phyloP scores from a whole-genome alignment of 2,113 vertebrate genomes.

The Lichenostomus cassidix region DNA sequence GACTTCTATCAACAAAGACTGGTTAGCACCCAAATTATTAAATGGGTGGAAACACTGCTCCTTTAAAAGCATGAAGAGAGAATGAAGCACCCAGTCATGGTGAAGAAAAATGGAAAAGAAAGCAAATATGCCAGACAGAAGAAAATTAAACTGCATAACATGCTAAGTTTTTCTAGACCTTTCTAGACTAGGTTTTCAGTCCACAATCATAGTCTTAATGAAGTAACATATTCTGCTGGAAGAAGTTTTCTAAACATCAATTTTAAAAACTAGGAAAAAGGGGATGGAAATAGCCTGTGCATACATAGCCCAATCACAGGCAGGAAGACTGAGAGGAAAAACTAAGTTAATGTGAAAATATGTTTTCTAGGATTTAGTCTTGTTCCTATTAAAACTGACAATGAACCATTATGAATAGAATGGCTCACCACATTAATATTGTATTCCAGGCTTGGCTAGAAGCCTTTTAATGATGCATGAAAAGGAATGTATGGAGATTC shows the following conservation, averaged over 20 bases:
- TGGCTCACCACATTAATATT: conserved; percentile 5
- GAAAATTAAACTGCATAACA: background rate
- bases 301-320: background rate
- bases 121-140: background rate
- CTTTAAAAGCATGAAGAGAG: background rate
- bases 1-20: background rate
- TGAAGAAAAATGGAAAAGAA: background rate
- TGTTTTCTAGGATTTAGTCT: background rate
- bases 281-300: background rate
- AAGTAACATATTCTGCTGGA: background rate
- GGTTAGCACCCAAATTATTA: background rate
- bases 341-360: background rate
- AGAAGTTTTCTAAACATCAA: background rate
- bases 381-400: conserved; percentile 17
- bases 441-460: background rate
- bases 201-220: background rate
- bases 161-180: background rate
- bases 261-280: background rate
- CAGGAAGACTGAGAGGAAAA: background rate
- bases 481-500: background rate
- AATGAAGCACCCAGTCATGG: background rate
- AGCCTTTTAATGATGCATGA: background rate
- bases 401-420: background rate
- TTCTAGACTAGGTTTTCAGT: background rate
- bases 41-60: background rate